A percentile compares a stretch with the other conserved stretches of the same genome.
Conservation (phyloP, 2,113 vertebrate genomes). For the Perca schrenkii region DNA sequence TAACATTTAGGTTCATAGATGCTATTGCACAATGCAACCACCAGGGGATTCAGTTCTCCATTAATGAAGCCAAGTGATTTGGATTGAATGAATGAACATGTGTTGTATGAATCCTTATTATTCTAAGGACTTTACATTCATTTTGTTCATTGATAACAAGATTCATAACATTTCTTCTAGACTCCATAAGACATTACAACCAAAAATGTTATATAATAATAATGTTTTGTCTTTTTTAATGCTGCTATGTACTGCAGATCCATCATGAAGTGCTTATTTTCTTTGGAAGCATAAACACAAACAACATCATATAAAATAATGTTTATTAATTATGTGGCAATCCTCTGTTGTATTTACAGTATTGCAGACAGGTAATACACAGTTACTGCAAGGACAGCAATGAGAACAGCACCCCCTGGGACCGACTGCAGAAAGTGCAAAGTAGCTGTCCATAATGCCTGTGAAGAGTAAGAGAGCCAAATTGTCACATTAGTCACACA, state of each 20-base stretch:
- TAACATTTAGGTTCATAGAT: background rate
- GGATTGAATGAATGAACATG: background rate
- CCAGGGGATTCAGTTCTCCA: constrained; percentile 49
- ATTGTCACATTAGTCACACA: constrained; percentile 37
- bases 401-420: constrained; percentile 75
- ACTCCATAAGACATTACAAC: background rate
- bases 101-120: background rate
- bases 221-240: background rate
- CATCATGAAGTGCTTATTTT: background rate
- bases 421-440: constrained; percentile 63
- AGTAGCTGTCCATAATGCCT: constrained; percentile 73
- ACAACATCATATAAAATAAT: constrained; percentile 36
- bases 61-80: background rate
- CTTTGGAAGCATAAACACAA: constrained; percentile 56
- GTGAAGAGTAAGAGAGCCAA: constrained; percentile 65
- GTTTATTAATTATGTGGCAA: constrained; percentile 57
- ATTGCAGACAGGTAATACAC: constrained; percentile 68
- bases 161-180: background rate
- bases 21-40: constrained; percentile 20
- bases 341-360: constrained; percentile 58
- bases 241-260: background rate
- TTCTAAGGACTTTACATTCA: background rate
- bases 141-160: background rate
- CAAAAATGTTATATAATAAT: background rate
- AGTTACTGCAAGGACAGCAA: constrained; percentile 66